Evolutionary conservation across 1,140 invertebrate genomes (phyloP), one percentile per base, ranked within the genome.

Genomic region (Diorhabda carinulata): DNA sequence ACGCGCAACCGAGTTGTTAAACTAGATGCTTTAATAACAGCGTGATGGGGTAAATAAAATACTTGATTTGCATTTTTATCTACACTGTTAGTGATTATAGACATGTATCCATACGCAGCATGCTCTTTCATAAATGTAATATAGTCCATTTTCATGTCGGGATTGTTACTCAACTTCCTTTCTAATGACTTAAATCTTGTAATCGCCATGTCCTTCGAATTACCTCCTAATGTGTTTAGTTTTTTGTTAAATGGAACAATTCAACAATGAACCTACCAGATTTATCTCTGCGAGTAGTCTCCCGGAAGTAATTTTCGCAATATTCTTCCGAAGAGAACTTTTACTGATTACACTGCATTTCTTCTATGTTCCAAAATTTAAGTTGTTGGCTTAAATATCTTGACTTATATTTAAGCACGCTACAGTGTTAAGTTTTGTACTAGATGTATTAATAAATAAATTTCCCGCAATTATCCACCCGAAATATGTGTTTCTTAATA

Each of bases 71-170:
- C 40, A 2, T 42, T 8, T 3, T n/a, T 68, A 6, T 52, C 6
- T 0, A 7, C 43, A 2, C 44, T 40, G 47, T 43, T 43, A 43
- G n/a, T 41, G 3, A 70, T 45, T 56, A 58, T 40, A 3, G 57
- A 47, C 72, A 71, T 73, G 72, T 75, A 66, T 80, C 80, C 76
- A 82, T 83, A 6, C 79, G 78, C 10, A 57, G 40, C 10, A 63
- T 74, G 70, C 61, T 74, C 68, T 3, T 43, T 5, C 44, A 74
- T 72, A 57, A 72, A 70, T 3, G 58, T 6, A 6, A 4, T 10
- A 57, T 74, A 73, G 42, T 58, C 2, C 43, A 45, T 41, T 57
- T 66, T 66, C 4, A 73, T 7, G 3, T 8, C 7, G 5, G 25
- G 3, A 66, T 74, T 67, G 63, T 64, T 70, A 7, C 8, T 10